Conservation (phyloP, 92 coral and sea anemone species). For the Nematostella vectensis region DNA sequence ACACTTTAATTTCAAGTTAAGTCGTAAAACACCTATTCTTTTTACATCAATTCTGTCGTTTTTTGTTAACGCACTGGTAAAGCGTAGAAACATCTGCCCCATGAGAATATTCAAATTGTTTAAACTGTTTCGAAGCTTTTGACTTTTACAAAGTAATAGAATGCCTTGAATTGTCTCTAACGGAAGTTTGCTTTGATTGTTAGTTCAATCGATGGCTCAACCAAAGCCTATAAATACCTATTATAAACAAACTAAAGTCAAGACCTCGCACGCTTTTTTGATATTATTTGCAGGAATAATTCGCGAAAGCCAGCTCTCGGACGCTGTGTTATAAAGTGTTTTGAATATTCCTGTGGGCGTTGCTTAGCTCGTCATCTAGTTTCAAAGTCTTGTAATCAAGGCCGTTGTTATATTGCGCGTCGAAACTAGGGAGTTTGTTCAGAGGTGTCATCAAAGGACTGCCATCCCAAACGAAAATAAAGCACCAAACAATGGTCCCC, state of each 20-base stretch:
- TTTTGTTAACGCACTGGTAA: neutral
- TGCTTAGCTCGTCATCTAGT: too few relatives aligned
- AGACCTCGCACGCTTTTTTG: too few relatives aligned
- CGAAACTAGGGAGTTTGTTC: conserved; percentile 42
- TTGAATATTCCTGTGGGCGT: too few relatives aligned
- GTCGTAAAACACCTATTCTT: neutral
- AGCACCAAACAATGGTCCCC: conserved; percentile 65
- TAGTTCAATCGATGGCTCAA: too few relatives aligned
- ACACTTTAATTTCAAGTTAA: too few relatives aligned
- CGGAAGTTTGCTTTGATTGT: too few relatives aligned
- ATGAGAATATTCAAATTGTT: neutral
- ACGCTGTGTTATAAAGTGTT: too few relatives aligned
- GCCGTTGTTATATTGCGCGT: conserved; percentile 44
- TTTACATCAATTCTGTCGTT: neutral
- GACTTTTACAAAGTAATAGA: neutral
- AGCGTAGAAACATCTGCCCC: neutral
- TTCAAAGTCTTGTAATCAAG: conserved; percentile 61
- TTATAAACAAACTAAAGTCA: too few relatives aligned
- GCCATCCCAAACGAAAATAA: conserved; percentile 57
- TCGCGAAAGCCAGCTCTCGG: too few relatives aligned
- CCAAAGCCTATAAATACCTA: too few relatives aligned
- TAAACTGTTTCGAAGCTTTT: neutral
- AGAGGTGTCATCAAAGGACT: conserved; percentile 75
- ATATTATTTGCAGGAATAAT: too few relatives aligned
- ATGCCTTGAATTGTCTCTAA: too few relatives aligned